Conservation (phyloP, 1,140 invertebrate species). For the Eumeta japonica region DNA sequence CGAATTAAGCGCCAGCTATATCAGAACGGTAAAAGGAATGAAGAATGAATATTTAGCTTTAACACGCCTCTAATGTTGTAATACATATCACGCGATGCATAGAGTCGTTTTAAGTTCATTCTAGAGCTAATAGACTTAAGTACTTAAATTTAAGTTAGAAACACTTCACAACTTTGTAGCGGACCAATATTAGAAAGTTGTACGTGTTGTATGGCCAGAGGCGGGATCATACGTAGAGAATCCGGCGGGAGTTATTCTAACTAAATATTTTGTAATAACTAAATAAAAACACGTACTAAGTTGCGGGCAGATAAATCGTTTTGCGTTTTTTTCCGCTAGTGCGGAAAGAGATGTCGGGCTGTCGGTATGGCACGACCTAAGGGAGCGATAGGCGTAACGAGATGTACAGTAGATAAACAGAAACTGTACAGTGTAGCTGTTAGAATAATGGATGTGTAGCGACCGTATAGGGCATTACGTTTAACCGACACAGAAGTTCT, state of each 20-base stretch:
- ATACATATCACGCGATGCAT: constrained; percentile 55
- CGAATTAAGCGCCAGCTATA: too few relatives aligned
- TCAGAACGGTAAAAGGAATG: too few relatives aligned
- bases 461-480: constrained; percentile 12
- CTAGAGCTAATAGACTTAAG: constrained; percentile 43
- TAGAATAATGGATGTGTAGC: constrained; percentile 31
- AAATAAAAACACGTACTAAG: not conserved
- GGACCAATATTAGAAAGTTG: constrained; percentile 59
- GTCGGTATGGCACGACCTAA: too few relatives aligned
- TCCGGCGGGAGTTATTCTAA: not conserved
- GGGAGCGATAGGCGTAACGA: constrained; percentile 6
- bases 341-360: too few relatives aligned
- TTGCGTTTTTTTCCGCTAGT: not conserved
- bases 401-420: constrained; percentile 21
- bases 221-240: not conserved
- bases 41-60: too few relatives aligned
- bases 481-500: too few relatives aligned
- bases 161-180: constrained; percentile 50
- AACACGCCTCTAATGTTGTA: constrained; percentile 43
- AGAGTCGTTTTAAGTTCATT: constrained; percentile 47
- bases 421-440: constrained; percentile 29
- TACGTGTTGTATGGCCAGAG: constrained; percentile 22
- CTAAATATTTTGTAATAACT: not conserved
- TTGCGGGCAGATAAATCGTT: not conserved
- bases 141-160: constrained; percentile 41